Evolutionary conservation across 2,888 invertebrate genomes (phyloP).

Genomic region (Deilephila elpenor): DNA sequence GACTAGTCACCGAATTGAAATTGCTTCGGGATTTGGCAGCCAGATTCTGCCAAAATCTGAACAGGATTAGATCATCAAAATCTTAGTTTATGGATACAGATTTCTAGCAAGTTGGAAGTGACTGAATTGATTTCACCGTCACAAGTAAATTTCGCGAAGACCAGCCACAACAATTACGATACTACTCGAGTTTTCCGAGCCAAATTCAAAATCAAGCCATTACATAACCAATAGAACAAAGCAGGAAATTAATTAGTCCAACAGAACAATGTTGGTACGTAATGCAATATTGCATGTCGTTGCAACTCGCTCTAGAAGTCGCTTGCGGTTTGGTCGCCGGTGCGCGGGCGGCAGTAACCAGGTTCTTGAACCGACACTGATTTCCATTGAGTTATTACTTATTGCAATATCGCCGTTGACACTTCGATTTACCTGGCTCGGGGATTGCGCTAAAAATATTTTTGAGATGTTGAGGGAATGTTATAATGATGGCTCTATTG

Average conservation of each 20-base stretch:
- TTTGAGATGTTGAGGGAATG: background rate
- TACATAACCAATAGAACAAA: background rate
- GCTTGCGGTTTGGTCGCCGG: slow-evolving; percentile 12
- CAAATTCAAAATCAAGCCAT: background rate
- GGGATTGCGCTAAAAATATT: background rate
- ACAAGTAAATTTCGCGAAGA: too few relatives aligned
- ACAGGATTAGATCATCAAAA: too few relatives aligned
- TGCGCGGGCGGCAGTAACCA: slow-evolving; percentile 13
- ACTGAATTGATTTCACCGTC: too few relatives aligned
- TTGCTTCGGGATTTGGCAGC: too few relatives aligned
- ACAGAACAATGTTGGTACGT: slow-evolving; percentile 6
- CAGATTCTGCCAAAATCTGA: too few relatives aligned
- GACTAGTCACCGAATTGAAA: too few relatives aligned
- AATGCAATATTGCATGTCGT: slow-evolving; percentile 21
- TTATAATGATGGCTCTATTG: too few relatives aligned
- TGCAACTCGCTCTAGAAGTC: slow-evolving; percentile 3
- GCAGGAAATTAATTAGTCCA: slow-evolving; percentile 17
- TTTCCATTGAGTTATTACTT: background rate
- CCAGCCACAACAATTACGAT: too few relatives aligned
- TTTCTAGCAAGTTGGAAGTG: too few relatives aligned
- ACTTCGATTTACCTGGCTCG: background rate
- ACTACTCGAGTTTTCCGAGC: too few relatives aligned
- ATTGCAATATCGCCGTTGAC: slow-evolving; percentile 13
- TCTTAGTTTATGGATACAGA: too few relatives aligned
- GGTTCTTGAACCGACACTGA: slow-evolving; percentile 9